These are phyloP conservation scores for Drosophila neocordata DNA, from an alignment of 1,140 invertebrate genomes.

Conservation along the genomic window DNA sequence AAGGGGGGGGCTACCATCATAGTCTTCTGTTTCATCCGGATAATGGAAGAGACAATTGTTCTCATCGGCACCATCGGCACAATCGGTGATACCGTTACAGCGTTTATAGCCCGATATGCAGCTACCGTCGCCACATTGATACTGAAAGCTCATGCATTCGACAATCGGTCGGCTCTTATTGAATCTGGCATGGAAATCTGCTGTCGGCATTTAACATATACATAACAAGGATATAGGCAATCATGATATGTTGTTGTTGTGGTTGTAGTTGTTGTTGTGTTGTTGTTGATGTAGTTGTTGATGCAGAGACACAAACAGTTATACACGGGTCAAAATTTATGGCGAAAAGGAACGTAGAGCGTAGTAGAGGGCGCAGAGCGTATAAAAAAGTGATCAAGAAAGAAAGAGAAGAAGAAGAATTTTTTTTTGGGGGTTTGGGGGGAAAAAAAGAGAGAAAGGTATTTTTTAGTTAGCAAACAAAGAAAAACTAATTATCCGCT, in stretches of 20 bases:
- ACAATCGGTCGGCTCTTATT: slow-evolving; percentile 69
- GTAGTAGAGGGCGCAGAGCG: slow-evolving; percentile 18
- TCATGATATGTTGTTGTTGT: slow-evolving; percentile 2
- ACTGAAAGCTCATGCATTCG: slow-evolving; percentile 82
- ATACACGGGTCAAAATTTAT: slow-evolving; percentile 22
- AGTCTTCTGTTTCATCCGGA: slow-evolving; percentile 64
- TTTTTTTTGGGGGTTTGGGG: no score
- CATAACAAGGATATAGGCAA: neutral
- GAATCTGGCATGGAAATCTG: slow-evolving; percentile 71
- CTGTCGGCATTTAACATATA: no score
- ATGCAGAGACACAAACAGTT: no score
- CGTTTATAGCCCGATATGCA: slow-evolving; percentile 86
- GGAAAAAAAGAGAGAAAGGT: no score
- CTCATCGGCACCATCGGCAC: slow-evolving; percentile 88
- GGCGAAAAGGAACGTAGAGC: slow-evolving; percentile 14
- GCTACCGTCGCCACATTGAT: slow-evolving; percentile 86
- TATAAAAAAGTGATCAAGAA: slow-evolving; percentile 43
- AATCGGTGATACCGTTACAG: slow-evolving; percentile 87
- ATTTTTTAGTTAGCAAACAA: neutral
- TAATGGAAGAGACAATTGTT: slow-evolving; percentile 84
- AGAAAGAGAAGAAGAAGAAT: slow-evolving; percentile 29
- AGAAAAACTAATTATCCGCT: neutral
- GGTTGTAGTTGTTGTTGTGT: slow-evolving; percentile 14
- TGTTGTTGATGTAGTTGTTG: slow-evolving; percentile 14
- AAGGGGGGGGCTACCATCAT: slow-evolving; percentile 63